Evolutionary conservation across 2,888 invertebrate species (phyloP), one percentile per base, ranked within the genome.

Genomic region (Idaea biselata): DNA sequence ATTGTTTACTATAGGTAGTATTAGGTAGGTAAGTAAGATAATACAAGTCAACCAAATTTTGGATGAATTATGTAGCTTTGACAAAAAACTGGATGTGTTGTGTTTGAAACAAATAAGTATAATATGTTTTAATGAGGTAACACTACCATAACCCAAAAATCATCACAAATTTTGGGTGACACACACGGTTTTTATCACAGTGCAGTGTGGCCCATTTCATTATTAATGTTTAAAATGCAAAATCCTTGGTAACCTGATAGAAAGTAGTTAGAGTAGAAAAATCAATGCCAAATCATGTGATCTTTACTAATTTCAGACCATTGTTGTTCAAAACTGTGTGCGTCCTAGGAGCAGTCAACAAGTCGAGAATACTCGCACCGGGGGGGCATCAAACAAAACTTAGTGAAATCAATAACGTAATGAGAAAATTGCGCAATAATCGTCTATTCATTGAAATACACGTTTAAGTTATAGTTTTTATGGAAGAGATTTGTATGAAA

Each of bases 331-430:
- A 44, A 44, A 44, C 14, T 5, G 44, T 44, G 44, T 77, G 73
- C 76, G 74, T 71, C 71, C 17, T 56, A 56, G 56, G 17, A 18
- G 56, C 56, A 56, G 17, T 56, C 56, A 18, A 18, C 56, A 56
- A 17, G 18, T 18, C 18, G 55, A 17, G 16, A 56, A 8, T 69
- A 71, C 63, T 67, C 82, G 18, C 88, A 82, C 85, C 86, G 83
- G 89, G 91, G 79, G 68, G 82, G 78, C 86, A 74, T 72, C 83
- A 80, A 79, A 84, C 85, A 82, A 82, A 86, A 87, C 85, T 82
- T 74, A 76, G 83, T 84, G 89, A 89, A 90, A 89, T 89, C 89
- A 88, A 90, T 89, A 89, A 85, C 81, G 85, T 88, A 89, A 91
- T 91, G 89, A 89, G 84, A 79, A 80, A 86, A 87, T 89, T 89